Evolutionary conservation across 2,888 invertebrate species (phyloP), one percentile per base, ranked within the genome.

Genomic region (Julus scanicus): DNA sequence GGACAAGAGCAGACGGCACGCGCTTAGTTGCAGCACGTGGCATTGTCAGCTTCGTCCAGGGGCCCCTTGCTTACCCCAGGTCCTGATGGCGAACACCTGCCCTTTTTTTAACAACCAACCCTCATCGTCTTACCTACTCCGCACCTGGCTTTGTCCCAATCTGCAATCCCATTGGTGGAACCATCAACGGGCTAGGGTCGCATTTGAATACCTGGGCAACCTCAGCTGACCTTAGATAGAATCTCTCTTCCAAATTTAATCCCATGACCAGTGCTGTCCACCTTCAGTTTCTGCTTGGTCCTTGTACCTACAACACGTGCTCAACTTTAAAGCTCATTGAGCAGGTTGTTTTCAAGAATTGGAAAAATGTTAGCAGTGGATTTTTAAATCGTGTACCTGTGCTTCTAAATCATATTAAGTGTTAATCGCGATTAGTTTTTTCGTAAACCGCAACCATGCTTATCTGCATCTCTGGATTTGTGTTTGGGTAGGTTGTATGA

Each of bases 381-480:
- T 63, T 63, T 63, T 63, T 63, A 84, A 39, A n/a, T 84, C 84
- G 84, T n/a, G 11, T 84, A 17, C n/a, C 44, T 84, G 40, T 84
- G 44, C 17, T 29, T 84, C 39, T 17, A n/a, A 44, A 37, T 29
- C 40, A 2, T n/a, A n/a, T 37, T 15, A 3, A 44, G 20, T 86
- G 13, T 86, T 20, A 44, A 15, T 86, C 15, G 13, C 20, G 48
- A n/a, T n/a, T n/a, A n/a, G n/a, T n/a, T n/a, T n/a, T n/a, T 48
- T 48, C n/a, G 8, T 86, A 20, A 13, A 40, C 44, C 15, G 15
- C 48, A 86, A 86, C 6, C 40, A 92, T 92, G 92, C 91, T 92
- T 90, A 92, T 92, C 90, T 92, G 92, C 90, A 91, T 92, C 88
- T 92, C 92, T 86, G 92, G 92, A 90, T 92, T 92, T 90, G 90